Conservation (phyloP, 1,140 invertebrate genomes). For the Amphibalanus amphitrite region DNA sequence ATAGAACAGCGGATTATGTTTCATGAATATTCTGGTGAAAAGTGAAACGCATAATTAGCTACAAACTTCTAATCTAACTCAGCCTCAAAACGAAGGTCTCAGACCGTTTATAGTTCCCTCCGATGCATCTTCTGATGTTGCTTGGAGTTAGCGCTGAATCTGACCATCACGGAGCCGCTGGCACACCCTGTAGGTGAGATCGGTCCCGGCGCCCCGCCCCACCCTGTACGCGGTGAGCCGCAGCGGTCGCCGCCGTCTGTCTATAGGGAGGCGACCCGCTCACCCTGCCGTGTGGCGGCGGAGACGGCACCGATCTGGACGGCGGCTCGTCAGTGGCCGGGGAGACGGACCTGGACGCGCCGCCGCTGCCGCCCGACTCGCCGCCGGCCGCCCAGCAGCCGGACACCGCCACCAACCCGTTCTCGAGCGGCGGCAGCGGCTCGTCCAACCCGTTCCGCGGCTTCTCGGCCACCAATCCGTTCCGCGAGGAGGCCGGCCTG, state of each 20-base stretch:
- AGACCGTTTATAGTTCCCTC: too few species aligned
- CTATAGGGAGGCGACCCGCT: background rate
- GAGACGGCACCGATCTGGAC: conserved; percentile 2
- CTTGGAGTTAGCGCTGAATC: too few species aligned
- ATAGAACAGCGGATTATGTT: too few species aligned
- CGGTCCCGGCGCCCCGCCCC: too few species aligned
- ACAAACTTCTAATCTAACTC: too few species aligned
- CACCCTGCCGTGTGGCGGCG: background rate
- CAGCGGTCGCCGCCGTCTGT: background rate
- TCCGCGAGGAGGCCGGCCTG: background rate
- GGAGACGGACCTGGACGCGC: background rate
- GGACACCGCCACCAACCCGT: background rate
- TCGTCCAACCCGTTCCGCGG: background rate
- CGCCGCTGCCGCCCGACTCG: background rate
- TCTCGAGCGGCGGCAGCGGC: background rate
- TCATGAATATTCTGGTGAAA: too few species aligned
- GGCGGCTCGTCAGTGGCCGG: background rate
- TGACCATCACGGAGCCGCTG: too few species aligned
- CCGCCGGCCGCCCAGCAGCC: background rate
- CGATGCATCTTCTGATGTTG: too few species aligned
- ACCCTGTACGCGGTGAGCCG: too few species aligned
- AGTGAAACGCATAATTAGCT: too few species aligned
- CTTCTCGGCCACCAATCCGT: background rate
- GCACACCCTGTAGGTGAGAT: too few species aligned
- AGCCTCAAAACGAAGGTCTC: too few species aligned